Evolutionary conservation across 1,140 invertebrate genomes (phyloP).

Genomic region (Drosophila navojoa): DNA sequence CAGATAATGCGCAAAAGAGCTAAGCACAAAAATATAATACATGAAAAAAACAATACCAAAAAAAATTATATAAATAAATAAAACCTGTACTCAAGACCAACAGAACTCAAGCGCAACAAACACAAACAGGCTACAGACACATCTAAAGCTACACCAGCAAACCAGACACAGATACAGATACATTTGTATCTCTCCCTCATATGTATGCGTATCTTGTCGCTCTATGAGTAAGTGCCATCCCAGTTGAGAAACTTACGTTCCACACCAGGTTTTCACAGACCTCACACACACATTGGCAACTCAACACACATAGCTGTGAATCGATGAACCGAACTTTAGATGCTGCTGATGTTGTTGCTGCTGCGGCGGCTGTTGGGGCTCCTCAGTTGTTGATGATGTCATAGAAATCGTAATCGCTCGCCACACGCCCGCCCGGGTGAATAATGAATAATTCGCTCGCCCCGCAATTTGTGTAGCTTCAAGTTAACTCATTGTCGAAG

Average conservation of each 20-base stretch:
- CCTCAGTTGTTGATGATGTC: constrained; percentile 61
- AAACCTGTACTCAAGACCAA: constrained; percentile 69
- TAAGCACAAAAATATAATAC: constrained; percentile 13
- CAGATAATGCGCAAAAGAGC: constrained; percentile 74
- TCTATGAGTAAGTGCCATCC: constrained; percentile 66
- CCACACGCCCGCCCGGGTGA: neutral
- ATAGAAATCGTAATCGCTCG: constrained; percentile 36
- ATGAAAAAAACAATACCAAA: neutral
- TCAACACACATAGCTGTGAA: constrained; percentile 29
- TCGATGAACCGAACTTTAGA: constrained; percentile 37
- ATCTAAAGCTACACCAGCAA: neutral
- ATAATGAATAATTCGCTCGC: constrained; percentile 44
- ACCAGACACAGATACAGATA: constrained; percentile 13
- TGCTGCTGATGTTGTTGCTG: no score
- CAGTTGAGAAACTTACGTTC: constrained; percentile 63
- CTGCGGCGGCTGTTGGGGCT: constrained; percentile 11
- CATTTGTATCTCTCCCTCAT: constrained; percentile 15
- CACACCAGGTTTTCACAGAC: constrained; percentile 65
- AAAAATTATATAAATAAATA: constrained; percentile 3
- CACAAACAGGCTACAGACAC: constrained; percentile 8
- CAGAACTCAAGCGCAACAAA: constrained; percentile 55
- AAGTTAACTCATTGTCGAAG: constrained; percentile 55
- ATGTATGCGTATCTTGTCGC: constrained; percentile 18
- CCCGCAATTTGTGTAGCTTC: constrained; percentile 34
- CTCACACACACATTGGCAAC: constrained; percentile 25